Percentiles rank a stretch among this genome's conserved stretches.
These are phyloP conservation scores for Panurus biarmicus DNA, from an alignment of 2,113 vertebrate species.

Conservation along the genomic window DNA sequence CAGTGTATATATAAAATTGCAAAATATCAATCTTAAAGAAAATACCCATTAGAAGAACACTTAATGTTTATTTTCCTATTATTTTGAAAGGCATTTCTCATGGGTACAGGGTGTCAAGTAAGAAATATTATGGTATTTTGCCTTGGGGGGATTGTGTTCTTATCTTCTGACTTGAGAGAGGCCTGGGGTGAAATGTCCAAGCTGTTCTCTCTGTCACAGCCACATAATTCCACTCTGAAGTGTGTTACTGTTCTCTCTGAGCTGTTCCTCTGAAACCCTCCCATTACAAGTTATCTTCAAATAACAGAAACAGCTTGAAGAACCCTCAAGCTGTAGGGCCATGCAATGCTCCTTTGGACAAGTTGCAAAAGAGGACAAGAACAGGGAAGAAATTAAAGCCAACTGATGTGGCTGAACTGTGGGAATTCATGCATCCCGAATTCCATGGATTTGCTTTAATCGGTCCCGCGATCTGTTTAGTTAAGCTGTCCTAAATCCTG, in stretches of 20 bases:
- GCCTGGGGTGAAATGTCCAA: conserved; percentile 13
- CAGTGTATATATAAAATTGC: neutral
- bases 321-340: neutral
- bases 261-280: neutral
- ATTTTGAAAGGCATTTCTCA: neutral
- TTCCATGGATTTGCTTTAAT: neutral
- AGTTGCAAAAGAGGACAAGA: neutral
- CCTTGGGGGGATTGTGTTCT: neutral
- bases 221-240: neutral
- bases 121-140: neutral
- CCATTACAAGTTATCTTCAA: neutral
- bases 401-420: neutral
- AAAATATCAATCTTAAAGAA: neutral
- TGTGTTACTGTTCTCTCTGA: neutral
- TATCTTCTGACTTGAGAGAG: neutral
- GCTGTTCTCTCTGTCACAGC: conserved; percentile 28
- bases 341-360: neutral
- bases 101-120: neutral
- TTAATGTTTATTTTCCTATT: neutral
- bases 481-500: neutral
- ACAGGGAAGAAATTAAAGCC: neutral
- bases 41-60: neutral
- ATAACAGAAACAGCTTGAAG: neutral
- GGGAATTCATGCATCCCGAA: neutral
- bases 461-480: neutral